Evolutionary conservation across 37 sponge, comb jelly and placozoan species (phyloP).

Genomic region (Amphimedon queenslandica): DNA sequence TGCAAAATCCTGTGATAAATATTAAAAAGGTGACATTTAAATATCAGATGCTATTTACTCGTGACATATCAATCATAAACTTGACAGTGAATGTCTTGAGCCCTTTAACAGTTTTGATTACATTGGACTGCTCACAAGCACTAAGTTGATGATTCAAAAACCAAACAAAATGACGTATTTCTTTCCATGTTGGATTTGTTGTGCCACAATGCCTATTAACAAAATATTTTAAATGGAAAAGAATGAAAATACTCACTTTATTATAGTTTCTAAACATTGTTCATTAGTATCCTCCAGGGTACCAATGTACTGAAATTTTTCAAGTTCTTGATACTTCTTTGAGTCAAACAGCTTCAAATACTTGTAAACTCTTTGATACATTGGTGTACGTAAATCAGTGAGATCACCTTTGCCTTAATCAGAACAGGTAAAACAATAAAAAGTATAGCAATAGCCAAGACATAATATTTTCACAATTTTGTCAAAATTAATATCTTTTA

Average conservation of each 20-base stretch:
- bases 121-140: slow-evolving; percentile 58
- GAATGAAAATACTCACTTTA: background rate
- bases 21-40: background rate
- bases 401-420: too few species aligned
- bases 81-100: slow-evolving; percentile 87
- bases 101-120: slow-evolving; percentile 54
- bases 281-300: background rate
- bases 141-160: slow-evolving; percentile 80
- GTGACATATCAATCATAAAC: slow-evolving; percentile 91
- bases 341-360: background rate
- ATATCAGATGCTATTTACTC: slow-evolving; percentile 30
- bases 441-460: too few species aligned
- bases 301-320: background rate
- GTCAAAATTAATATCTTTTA: too few species aligned
- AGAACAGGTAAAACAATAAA: too few species aligned
- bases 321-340: background rate
- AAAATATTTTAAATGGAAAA: background rate
- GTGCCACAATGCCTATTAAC: background rate
- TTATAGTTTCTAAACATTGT: background rate
- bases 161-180: slow-evolving; percentile 75
- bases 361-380: background rate
- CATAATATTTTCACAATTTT: too few species aligned
- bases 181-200: slow-evolving; percentile 66
- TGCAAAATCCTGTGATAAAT: slow-evolving; percentile 68
- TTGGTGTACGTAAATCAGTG: background rate